Percentiles rank a stretch among this genome's conserved stretches.
Evolutionary conservation across 1,140 invertebrate genomes (phyloP).

Genomic region (Mycetomoellerius zeteki): DNA sequence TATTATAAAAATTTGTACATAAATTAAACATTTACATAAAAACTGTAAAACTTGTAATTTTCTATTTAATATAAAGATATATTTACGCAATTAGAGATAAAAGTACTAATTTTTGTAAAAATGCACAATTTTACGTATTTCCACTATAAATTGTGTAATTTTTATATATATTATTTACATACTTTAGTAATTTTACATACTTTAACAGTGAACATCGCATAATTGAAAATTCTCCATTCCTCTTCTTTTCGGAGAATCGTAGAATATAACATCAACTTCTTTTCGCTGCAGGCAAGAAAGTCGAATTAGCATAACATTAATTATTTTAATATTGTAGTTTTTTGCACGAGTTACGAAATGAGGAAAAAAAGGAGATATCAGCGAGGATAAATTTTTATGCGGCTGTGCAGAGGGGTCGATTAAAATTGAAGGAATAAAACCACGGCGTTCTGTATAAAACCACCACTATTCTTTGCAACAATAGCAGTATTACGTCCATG

Average conservation of each 20-base stretch:
- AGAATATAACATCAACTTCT: not conserved
- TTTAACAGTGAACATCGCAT: too few relatives aligned
- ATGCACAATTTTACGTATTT: too few relatives aligned
- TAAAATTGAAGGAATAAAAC: conserved; percentile 43
- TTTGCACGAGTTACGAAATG: not conserved
- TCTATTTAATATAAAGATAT: too few relatives aligned
- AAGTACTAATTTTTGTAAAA: too few relatives aligned
- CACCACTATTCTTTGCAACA: conserved; percentile 48
- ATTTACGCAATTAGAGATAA: too few relatives aligned
- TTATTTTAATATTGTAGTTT: conserved; percentile 52
- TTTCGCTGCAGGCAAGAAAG: not conserved
- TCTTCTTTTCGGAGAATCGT: not conserved
- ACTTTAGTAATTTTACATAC: too few relatives aligned
- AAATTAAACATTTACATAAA: too few relatives aligned
- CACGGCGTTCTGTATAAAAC: conserved; percentile 18
- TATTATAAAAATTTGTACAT: too few relatives aligned
- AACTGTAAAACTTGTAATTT: too few relatives aligned
- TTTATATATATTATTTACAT: too few relatives aligned
- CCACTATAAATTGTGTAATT: too few relatives aligned
- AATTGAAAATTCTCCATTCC: conserved; percentile 1
- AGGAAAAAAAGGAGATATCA: not conserved
- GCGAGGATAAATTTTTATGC: conserved; percentile 9
- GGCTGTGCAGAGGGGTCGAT: conserved; percentile 17
- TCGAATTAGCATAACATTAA: conserved; percentile 31
- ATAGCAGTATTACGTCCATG: conserved; percentile 51